Evolutionary conservation across 2,888 invertebrate genomes (phyloP).

Genomic region (Seira musarum): DNA sequence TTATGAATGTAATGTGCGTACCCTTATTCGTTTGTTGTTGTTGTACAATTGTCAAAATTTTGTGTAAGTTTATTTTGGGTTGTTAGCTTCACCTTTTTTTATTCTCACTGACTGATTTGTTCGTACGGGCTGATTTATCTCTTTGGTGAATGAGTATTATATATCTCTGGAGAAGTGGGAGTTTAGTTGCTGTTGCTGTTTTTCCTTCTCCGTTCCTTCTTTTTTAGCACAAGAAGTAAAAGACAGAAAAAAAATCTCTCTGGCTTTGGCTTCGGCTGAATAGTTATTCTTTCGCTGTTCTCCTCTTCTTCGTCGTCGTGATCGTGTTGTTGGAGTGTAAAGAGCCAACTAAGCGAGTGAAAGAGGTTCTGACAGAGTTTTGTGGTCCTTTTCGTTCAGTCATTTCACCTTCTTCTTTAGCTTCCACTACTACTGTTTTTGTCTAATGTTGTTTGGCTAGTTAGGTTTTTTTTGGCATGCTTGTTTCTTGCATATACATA

Average conservation of each 20-base stretch:
- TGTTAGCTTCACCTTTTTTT: conserved; percentile 38
- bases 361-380: conserved; percentile 48
- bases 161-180: conserved; percentile 31
- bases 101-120: neutral
- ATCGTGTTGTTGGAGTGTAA: conserved; percentile 33
- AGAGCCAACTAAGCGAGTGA: conserved; percentile 56
- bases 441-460: conserved; percentile 44
- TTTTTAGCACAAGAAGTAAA: conserved; percentile 14
- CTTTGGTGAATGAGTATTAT: conserved; percentile 51
- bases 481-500: too few species aligned
- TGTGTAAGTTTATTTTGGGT: conserved; percentile 39
- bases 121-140: conserved; percentile 7
- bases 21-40: neutral
- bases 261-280: conserved; percentile 30
- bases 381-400: conserved; percentile 42
- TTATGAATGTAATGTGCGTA: conserved; percentile 32
- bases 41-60: conserved; percentile 13
- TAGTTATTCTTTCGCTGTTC: conserved; percentile 7
- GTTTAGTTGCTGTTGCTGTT: neutral
- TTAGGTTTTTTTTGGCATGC: conserved; percentile 19
- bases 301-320: neutral
- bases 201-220: neutral
- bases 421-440: conserved; percentile 16
- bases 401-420: conserved; percentile 22
- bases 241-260: conserved; percentile 39